phyloP scores from a whole-genome alignment of 1,140 invertebrate genomes.

The Heterodera carotae region DNA sequence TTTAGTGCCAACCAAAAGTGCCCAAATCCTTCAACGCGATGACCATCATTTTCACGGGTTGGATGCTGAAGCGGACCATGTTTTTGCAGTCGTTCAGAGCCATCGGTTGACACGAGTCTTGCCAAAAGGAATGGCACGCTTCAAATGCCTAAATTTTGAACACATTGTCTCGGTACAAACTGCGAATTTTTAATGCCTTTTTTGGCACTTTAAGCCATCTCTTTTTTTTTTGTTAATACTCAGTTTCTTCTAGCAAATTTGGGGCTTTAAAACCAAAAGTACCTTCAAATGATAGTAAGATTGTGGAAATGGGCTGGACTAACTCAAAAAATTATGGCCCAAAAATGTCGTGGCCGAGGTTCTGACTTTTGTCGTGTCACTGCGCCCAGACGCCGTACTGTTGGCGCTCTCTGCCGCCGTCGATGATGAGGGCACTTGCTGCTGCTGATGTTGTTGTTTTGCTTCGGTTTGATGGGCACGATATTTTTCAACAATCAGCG shows the following conservation, averaged over 20 bases:
- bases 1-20: constrained; percentile 14
- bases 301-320: no score
- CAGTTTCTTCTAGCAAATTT: no score
- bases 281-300: no score
- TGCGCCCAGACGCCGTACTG: background rate
- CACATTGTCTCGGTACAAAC: no score
- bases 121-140: constrained; percentile 27
- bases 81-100: constrained; percentile 42
- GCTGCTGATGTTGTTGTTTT: constrained; percentile 29
- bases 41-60: constrained; percentile 47
- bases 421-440: constrained; percentile 25
- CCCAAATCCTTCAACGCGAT: constrained; percentile 43
- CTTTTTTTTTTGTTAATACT: no score
- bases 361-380: constrained; percentile 1
- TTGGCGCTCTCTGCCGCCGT: background rate
- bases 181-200: no score
- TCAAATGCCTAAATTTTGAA: constrained; percentile 7
- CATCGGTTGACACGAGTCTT: constrained; percentile 31
- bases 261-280: no score
- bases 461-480: background rate
- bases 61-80: constrained; percentile 45
- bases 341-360: no score
- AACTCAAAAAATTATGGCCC: no score
- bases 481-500: constrained; percentile 44
- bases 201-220: no score